Conservation (phyloP, 2,113 vertebrate species). For the Aegotheles bennettii region DNA sequence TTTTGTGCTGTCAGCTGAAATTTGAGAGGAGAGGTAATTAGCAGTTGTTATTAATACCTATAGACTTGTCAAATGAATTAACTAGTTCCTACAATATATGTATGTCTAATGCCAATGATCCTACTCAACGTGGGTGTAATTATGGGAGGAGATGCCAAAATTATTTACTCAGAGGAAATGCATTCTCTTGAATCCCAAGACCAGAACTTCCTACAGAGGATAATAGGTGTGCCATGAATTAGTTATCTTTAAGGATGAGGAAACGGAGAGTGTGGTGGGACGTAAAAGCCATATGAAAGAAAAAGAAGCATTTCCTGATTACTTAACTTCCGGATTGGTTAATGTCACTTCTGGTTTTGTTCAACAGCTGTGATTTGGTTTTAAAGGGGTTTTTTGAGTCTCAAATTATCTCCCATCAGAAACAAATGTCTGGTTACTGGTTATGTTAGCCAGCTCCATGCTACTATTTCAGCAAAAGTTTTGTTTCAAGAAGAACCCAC, state of each 20-base stretch:
- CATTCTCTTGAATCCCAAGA: slow-evolving; percentile 26
- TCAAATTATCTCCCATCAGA: neutral
- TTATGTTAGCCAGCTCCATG: neutral
- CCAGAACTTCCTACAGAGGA: slow-evolving; percentile 50
- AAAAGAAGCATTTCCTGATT: slow-evolving; percentile 33
- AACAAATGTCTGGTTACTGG: neutral
- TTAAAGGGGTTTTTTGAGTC: fast-evolving
- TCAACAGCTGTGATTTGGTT: neutral
- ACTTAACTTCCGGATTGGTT: neutral
- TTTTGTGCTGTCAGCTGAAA: slow-evolving; percentile 17
- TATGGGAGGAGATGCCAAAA: slow-evolving; percentile 54
- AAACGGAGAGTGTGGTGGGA: slow-evolving; percentile 20
- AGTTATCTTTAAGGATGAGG: slow-evolving; percentile 39
- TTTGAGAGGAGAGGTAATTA: slow-evolving; percentile 39
- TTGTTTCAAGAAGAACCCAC: neutral
- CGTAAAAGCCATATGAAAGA: neutral
- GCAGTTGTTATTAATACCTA: slow-evolving; percentile 30
- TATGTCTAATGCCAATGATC: slow-evolving; percentile 26
- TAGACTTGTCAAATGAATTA: slow-evolving; percentile 34
- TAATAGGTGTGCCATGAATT: slow-evolving; percentile 37
- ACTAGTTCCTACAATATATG: slow-evolving; percentile 43
- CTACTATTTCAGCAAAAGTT: neutral
- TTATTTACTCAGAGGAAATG: slow-evolving; percentile 67
- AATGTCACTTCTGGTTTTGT: neutral
- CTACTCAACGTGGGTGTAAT: slow-evolving; percentile 40